Evolutionary conservation across 2,113 vertebrate genomes (phyloP).

Genomic region (Recurvirostra avosetta): DNA sequence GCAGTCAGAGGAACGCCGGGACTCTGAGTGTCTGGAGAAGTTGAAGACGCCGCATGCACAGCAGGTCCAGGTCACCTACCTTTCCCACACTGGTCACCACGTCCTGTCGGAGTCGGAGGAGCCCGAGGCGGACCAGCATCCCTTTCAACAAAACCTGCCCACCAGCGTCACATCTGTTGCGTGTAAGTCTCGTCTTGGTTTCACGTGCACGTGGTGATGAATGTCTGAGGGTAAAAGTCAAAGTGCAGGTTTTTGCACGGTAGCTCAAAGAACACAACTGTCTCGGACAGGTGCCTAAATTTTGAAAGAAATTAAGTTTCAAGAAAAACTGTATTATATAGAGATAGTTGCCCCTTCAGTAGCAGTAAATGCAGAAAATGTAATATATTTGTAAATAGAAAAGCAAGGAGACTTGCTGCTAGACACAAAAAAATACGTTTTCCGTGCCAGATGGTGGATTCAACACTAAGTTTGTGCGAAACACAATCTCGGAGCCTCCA

Average conservation of each 20-base stretch:
- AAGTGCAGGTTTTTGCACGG: rapidly evolving
- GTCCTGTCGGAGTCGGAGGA: constrained; percentile 79
- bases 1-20: constrained; percentile 66
- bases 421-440: not conserved
- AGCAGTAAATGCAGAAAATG: not conserved
- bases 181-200: constrained; percentile 69
- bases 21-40: constrained; percentile 69
- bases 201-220: rapidly evolving
- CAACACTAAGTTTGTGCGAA: not conserved
- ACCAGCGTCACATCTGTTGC: constrained; percentile 80
- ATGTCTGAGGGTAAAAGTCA: rapidly evolving
- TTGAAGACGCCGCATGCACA: constrained; percentile 63
- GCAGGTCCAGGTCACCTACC: constrained; percentile 79
- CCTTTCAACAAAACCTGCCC: constrained; percentile 76
- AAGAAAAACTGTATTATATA: not conserved
- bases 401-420: not conserved
- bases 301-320: not conserved
- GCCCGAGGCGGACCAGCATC: constrained; percentile 79
- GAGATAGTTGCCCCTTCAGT: not conserved
- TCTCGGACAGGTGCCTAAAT: rapidly evolving
- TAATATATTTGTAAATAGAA: not conserved
- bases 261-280: not conserved
- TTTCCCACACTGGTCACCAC: constrained; percentile 66
- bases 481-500: not conserved
- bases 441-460: not conserved